Base-by-base conservation (phyloP, 1,140 invertebrate genomes). In the Potamilus streckersoni region DNA sequence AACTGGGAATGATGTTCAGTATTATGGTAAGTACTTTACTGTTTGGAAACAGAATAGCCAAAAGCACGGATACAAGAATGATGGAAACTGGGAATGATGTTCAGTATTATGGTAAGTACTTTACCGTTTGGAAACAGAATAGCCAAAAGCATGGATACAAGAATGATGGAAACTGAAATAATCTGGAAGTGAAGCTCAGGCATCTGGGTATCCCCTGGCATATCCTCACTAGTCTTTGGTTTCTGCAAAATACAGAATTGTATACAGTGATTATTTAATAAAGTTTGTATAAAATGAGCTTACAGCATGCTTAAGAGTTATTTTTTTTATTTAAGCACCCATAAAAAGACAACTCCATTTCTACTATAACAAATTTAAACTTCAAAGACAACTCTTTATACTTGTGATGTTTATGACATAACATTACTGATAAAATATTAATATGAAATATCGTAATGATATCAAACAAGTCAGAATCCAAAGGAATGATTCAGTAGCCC, bases 101-200 rank as follows among this genome's bases (percentile, higher is more conserved):
- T 49, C 38, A 49, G 4, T 49, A 49, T 49, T 49, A 49, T 49
- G 38, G 38, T 49, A 6, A 49, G 38, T 27, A 49, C 75, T 84
- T 87, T 81, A 91, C 91, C 86, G 84, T 91, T 91, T 17, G 91
- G 91, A 64, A 91, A 87, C 17, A 90, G 72, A 27, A 91, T 88
- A 16, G 95, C 95, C 71, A 94, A 92, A 38, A 93, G 89, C 27
- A 97, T 91, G 6, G 96, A 94, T n/a, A 93, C 91, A 2, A 90
- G 81, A 0, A 98, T 92, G 79, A 98, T 96, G 14, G 91, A 89
- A 15, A 95, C 86, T 0, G 96, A 98, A 17, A 98, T 92, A 23
- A 92, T 91, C 79, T 94, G 93, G 86, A 97, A 97, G 80, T 93
- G 93, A 49, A 89, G 86, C 88, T 95, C 94, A 49, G 96, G 95